These are phyloP conservation scores for Crossaster papposus DNA, from an alignment of 53 echinoderm and acorn worm species.

Conservation along the genomic window DNA sequence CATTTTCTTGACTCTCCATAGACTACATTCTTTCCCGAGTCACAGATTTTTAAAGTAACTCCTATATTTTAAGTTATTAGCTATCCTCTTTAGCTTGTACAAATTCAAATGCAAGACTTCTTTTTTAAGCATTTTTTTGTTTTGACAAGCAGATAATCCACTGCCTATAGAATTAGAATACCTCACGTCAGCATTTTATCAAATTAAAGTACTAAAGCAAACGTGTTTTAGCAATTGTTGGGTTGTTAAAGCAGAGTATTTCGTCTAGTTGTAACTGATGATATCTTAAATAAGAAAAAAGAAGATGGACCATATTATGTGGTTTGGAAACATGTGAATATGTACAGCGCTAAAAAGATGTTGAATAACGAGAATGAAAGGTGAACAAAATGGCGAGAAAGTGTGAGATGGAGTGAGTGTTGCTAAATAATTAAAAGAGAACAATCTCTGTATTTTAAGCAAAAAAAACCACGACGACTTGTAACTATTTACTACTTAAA, in stretches of 20 bases:
- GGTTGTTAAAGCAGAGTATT: constrained; percentile 12
- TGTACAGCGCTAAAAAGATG: constrained; percentile 53
- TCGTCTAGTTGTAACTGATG: constrained; percentile 26
- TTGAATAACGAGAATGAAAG: neutral
- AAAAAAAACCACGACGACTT: constrained; percentile 34
- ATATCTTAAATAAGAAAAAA: constrained; percentile 6
- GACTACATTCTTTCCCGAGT: too few species aligned
- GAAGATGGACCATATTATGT: constrained; percentile 25
- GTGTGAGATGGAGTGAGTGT: neutral
- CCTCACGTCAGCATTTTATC: constrained; percentile 50
- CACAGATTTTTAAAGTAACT: neutral
- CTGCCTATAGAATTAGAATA: constrained; percentile 17
- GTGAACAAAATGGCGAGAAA: neutral
- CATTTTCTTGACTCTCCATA: too few species aligned
- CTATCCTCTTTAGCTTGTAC: neutral
- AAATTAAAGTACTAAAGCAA: constrained; percentile 22
- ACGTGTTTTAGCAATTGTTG: neutral
- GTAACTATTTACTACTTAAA: constrained; percentile 61
- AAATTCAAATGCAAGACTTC: neutral
- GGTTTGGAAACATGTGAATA: constrained; percentile 56
- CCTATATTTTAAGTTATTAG: neutral
- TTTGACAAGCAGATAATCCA: neutral
- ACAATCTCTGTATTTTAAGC: constrained; percentile 48
- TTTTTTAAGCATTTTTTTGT: neutral
- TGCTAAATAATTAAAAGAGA: constrained; percentile 13